phyloP scores from a whole-genome alignment of 2,113 vertebrate genomes.

The Paradisaea rubra region DNA sequence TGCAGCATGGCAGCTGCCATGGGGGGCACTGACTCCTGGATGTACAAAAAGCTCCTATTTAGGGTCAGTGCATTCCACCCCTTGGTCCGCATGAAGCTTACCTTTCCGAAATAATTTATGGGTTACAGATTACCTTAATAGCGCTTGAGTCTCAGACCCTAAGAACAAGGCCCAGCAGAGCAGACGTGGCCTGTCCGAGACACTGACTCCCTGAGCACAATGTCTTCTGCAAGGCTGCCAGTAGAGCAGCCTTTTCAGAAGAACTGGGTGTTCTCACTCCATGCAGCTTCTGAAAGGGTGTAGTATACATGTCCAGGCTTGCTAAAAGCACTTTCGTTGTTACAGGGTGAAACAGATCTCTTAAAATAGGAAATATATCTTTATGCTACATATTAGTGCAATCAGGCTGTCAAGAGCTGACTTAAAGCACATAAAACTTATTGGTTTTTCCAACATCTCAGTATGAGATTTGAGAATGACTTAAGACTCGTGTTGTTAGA shows the following conservation, averaged over 20 bases:
- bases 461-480: neutral
- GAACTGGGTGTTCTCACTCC: neutral
- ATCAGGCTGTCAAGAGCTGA: neutral
- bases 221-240: neutral
- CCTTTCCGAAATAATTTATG: neutral
- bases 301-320: neutral
- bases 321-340: neutral
- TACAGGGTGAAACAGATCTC: neutral
- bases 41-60: fast-evolving
- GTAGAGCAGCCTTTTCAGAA: neutral
- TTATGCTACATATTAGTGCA: neutral
- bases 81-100: neutral
- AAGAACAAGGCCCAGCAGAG: neutral
- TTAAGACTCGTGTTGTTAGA: neutral
- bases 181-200: neutral
- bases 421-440: neutral
- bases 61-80: fast-evolving
- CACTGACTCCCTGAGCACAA: neutral
- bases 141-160: neutral
- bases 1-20: neutral
- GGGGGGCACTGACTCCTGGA: neutral
- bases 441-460: neutral
- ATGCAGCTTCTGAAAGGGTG: neutral
- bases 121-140: neutral
- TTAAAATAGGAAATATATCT: neutral